Conservation (phyloP, 2,888 invertebrate species). For the Polyommatus icarus region DNA sequence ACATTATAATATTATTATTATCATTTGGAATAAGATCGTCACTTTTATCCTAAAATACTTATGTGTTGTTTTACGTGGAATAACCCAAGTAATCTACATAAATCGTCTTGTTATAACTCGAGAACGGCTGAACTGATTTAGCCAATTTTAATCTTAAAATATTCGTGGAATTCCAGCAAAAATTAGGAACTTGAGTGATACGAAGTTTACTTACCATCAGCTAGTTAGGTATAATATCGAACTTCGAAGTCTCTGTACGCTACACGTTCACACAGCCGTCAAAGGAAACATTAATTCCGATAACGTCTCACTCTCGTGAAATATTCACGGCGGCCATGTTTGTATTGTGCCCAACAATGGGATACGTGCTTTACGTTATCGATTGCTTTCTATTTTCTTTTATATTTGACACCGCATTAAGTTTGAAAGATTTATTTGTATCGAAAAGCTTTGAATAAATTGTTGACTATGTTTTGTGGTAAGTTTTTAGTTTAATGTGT, state of each 20-base stretch:
- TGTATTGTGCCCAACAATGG: conserved; percentile 30
- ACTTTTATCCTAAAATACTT: too few species aligned
- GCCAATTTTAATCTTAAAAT: too few species aligned
- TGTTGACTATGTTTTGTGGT: background rate
- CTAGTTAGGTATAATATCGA: background rate
- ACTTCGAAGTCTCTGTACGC: background rate
- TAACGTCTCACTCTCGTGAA: conserved; percentile 57
- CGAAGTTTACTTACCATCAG: too few species aligned
- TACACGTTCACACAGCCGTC: conserved; percentile 28
- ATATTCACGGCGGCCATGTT: conserved; percentile 46
- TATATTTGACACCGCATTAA: background rate
- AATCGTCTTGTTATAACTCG: too few species aligned
- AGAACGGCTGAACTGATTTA: too few species aligned
- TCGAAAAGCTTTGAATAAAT: background rate
- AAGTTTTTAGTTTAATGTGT: background rate
- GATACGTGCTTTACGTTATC: conserved; percentile 21
- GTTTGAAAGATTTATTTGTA: background rate
- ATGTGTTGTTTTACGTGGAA: too few species aligned
- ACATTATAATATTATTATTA: too few species aligned
- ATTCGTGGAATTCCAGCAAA: too few species aligned
- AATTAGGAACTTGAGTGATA: too few species aligned
- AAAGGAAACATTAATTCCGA: conserved; percentile 40
- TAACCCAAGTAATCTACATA: too few species aligned
- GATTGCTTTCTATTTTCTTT: background rate
- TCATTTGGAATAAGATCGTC: too few species aligned